These are phyloP conservation scores for Oophaga sylvatica DNA, from an alignment of 2,797 vertebrate genomes.

Conservation along the genomic window DNA sequence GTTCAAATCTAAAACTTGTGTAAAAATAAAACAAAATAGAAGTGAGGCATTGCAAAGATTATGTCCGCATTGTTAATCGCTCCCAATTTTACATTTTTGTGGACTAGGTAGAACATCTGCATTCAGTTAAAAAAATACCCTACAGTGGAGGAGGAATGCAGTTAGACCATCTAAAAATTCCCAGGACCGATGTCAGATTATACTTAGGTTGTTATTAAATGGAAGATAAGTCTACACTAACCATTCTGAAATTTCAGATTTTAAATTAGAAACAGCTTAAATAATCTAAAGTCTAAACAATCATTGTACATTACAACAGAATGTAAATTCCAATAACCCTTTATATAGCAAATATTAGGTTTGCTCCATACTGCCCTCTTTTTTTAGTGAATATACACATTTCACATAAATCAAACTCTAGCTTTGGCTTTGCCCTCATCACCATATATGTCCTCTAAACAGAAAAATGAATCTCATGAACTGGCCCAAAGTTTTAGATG, in stretches of 20 bases:
- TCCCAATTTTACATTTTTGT: conserved; percentile 48
- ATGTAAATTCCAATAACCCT: not conserved
- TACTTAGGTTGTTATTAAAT: not conserved
- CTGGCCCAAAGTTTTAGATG: conserved; percentile 1
- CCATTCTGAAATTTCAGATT: conserved; percentile 19
- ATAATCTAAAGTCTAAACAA: conserved; percentile 47
- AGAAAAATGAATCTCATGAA: not conserved
- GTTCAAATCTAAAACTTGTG: conserved; percentile 80
- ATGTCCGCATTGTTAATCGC: conserved; percentile 60
- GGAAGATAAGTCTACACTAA: conserved; percentile 7
- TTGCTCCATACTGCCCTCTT: not conserved
- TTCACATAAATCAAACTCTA: not conserved
- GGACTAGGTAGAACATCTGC: conserved; percentile 30
- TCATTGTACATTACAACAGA: conserved; percentile 20
- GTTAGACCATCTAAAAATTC: conserved; percentile 35
- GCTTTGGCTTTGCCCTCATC: conserved; percentile 1
- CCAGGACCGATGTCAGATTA: not conserved
- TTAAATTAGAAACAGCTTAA: conserved; percentile 49
- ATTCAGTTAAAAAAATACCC: conserved; percentile 22
- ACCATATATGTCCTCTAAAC: not conserved
- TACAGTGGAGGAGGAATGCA: conserved; percentile 42
- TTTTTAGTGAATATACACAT: not conserved
- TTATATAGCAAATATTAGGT: conserved; percentile 6
- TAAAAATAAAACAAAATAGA: conserved; percentile 71
- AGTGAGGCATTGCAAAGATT: conserved; percentile 75